Evolutionary conservation across 2,797 vertebrate species (phyloP).

Genomic region (Lerista edwardsae): DNA sequence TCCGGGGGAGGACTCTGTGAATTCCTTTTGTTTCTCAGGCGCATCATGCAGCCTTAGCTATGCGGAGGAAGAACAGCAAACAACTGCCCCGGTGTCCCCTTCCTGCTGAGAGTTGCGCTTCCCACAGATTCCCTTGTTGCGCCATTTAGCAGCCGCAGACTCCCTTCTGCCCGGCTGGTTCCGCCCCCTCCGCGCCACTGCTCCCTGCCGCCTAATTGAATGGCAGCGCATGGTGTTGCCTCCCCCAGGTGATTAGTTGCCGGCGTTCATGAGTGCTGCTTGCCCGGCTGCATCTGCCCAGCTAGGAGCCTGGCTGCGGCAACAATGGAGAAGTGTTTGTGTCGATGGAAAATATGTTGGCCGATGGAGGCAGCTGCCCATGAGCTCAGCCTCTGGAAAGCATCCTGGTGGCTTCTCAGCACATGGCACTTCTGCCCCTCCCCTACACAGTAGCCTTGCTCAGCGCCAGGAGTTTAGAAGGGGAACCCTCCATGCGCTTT

Average conservation of each 20-base stretch:
- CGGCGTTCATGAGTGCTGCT: conserved; percentile 19
- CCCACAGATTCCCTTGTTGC: conserved; percentile 5
- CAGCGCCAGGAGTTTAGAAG: conserved; percentile 74
- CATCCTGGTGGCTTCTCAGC: conserved; percentile 71
- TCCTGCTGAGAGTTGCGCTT: conserved; percentile 16
- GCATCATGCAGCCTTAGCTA: too few relatives aligned
- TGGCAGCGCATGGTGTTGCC: conserved; percentile 41
- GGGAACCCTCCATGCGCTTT: conserved; percentile 73
- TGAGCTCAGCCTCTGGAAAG: conserved; percentile 82
- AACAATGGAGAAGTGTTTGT: conserved; percentile 59
- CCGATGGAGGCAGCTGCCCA: conserved; percentile 67
- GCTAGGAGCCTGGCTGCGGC: conserved; percentile 54
- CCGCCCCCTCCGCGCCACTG: neutral
- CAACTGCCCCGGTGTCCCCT: neutral
- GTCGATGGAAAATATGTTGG: conserved; percentile 75
- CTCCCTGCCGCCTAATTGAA: conserved; percentile 40
- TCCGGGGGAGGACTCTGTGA: neutral
- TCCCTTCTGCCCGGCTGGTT: conserved; percentile 27
- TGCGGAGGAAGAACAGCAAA: neutral
- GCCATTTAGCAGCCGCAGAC: neutral
- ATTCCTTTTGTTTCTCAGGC: conserved; percentile 13
- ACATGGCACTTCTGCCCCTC: conserved; percentile 51
- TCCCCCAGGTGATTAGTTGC: conserved; percentile 44
- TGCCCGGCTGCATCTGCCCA: conserved; percentile 34
- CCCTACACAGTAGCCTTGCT: conserved; percentile 78